Conservation (phyloP, 2,888 invertebrate genomes). For the Hyposoter didymator region DNA sequence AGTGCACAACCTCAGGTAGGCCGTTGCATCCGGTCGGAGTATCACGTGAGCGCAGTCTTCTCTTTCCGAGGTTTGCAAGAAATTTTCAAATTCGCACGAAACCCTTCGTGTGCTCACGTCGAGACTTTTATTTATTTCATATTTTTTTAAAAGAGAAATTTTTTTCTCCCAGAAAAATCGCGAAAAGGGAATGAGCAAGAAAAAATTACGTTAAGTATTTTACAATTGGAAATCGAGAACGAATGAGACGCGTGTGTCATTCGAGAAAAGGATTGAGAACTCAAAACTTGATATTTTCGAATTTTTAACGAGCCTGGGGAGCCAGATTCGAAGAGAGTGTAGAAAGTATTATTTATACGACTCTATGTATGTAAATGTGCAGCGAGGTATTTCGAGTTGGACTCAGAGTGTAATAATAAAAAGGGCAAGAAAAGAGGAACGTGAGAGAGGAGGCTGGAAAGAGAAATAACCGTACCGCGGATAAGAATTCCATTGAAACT, state of each 20-base stretch:
- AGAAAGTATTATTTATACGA: conserved; percentile 42
- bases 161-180: too few relatives aligned
- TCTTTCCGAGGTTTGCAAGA: conserved; percentile 70
- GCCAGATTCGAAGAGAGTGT: conserved; percentile 40
- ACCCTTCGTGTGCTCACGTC: conserved; percentile 35
- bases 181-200: background rate
- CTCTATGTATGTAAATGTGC: conserved; percentile 14
- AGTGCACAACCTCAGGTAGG: conserved; percentile 75
- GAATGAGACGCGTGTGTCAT: background rate
- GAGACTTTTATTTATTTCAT: conserved; percentile 48
- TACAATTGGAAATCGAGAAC: background rate
- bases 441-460: conserved; percentile 40
- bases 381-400: conserved; percentile 8
- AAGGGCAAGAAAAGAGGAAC: conserved; percentile 20
- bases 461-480: conserved; percentile 44
- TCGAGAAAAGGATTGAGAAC: conserved; percentile 6
- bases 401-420: conserved; percentile 24
- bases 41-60: conserved; percentile 75
- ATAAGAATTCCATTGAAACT: conserved; percentile 54
- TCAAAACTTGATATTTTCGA: conserved; percentile 32
- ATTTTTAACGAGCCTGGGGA: conserved; percentile 32
- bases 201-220: background rate
- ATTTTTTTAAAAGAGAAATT: background rate
- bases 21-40: conserved; percentile 78
- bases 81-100: conserved; percentile 72